Conservation (phyloP, 1,140 invertebrate genomes). For the Babylonia areolata region DNA sequence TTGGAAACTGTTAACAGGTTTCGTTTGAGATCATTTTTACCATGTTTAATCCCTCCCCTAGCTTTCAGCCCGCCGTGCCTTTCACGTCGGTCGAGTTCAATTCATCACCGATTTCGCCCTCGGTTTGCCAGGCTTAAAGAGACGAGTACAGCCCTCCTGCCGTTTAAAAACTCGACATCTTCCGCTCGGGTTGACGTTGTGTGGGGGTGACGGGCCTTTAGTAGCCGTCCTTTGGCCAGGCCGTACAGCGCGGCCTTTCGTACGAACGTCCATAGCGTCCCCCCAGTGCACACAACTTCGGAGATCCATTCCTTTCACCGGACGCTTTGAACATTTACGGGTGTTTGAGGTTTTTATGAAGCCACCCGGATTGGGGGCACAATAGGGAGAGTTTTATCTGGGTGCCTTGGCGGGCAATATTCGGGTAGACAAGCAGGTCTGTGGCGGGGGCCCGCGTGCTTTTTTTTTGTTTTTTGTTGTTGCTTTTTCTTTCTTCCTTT, state of each 20-base stretch:
- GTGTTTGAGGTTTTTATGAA: constrained; percentile 2
- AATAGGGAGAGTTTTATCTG: neutral
- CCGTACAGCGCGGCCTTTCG: too few relatives aligned
- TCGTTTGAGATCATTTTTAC: neutral
- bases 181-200: neutral
- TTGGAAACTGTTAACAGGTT: neutral
- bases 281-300: neutral
- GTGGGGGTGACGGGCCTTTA: neutral
- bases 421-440: neutral
- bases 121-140: neutral
- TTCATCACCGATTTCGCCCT: constrained; percentile 4
- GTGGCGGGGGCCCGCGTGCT: neutral
- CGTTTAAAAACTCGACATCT: neutral
- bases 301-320: neutral
- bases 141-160: neutral
- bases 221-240: neutral
- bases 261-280: too few relatives aligned
- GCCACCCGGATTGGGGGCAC: neutral
- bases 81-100: neutral
- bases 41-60: neutral
- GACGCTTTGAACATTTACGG: neutral
- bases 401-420: neutral
- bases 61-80: neutral
- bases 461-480: neutral
- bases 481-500: neutral